Percentiles rank a stretch among this genome's conserved stretches.
Conservation (phyloP, 2,113 vertebrate species). For the Pycnonotus jocosus region DNA sequence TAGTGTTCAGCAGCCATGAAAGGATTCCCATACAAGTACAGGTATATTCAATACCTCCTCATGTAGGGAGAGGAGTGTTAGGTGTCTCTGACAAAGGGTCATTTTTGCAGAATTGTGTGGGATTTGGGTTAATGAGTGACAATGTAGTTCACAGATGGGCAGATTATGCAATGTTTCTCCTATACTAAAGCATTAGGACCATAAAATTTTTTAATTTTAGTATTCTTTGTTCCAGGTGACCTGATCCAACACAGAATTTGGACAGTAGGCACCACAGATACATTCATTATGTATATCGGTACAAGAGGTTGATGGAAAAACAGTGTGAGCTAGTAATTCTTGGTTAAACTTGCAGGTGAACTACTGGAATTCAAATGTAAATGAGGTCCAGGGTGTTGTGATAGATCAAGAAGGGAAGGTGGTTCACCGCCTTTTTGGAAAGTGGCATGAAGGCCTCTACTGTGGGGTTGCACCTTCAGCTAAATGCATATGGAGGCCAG, state of each 20-base stretch:
- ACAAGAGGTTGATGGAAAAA: neutral
- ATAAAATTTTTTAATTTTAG: neutral
- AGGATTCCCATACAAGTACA: neutral
- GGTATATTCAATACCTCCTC: neutral
- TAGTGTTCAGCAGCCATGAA: neutral
- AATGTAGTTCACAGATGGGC: neutral
- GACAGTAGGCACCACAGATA: neutral
- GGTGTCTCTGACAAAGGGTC: neutral
- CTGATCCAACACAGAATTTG: neutral
- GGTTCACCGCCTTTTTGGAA: slow-evolving; percentile 94
- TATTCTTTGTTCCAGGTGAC: neutral
- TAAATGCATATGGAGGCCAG: slow-evolving; percentile 97
- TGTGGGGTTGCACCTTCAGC: slow-evolving; percentile 94
- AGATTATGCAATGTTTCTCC: neutral
- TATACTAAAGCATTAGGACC: neutral
- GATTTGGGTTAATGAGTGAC: neutral
- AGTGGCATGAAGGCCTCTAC: slow-evolving; percentile 97
- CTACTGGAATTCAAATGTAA: slow-evolving; percentile 98
- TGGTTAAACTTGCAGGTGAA: slow-evolving; percentile 80
- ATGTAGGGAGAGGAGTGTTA: neutral
- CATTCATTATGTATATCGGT: neutral
- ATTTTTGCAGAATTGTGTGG: neutral
- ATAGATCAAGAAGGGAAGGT: slow-evolving; percentile 97
- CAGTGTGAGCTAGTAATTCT: neutral
- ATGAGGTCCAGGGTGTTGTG: slow-evolving; percentile 94